Evolutionary conservation across 2,113 vertebrate genomes (phyloP).

Genomic region (Panthera uncia): DNA sequence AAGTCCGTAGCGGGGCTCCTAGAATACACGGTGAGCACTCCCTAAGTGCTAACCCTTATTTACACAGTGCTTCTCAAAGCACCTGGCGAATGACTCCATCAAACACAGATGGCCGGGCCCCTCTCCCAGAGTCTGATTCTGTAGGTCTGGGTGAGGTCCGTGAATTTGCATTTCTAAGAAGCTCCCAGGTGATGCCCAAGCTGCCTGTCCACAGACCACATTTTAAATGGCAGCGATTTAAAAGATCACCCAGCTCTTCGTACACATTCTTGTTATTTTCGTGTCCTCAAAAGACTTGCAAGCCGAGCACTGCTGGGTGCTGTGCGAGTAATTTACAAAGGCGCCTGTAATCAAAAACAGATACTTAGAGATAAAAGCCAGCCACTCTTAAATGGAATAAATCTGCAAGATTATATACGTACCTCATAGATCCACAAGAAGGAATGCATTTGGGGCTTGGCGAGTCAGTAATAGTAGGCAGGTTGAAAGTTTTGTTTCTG

Average conservation of each 20-base stretch:
- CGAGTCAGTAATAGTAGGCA: not conserved
- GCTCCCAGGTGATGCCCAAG: not conserved
- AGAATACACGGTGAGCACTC: not conserved
- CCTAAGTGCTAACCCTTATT: not conserved
- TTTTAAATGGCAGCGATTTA: not conserved
- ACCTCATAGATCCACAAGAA: not conserved
- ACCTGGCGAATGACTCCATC: not conserved
- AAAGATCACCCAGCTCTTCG: constrained; percentile 15
- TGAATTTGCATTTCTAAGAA: constrained; percentile 29
- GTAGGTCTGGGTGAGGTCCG: not conserved
- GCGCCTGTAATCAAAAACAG: constrained; percentile 51
- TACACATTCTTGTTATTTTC: constrained; percentile 22
- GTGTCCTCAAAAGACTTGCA: constrained; percentile 4
- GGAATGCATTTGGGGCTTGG: not conserved
- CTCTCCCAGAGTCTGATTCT: not conserved
- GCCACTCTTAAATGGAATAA: constrained; percentile 16
- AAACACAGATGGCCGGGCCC: not conserved
- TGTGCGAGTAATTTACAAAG: constrained; percentile 29
- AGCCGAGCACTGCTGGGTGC: not conserved
- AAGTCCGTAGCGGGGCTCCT: not conserved
- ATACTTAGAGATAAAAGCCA: constrained; percentile 30
- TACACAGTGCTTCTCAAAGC: not conserved
- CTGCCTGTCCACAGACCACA: not conserved
- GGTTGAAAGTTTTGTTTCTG: not conserved
- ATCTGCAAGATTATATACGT: constrained; percentile 27